phyloP scores from a whole-genome alignment of 1,140 invertebrate species.

The Bombus consobrinus region DNA sequence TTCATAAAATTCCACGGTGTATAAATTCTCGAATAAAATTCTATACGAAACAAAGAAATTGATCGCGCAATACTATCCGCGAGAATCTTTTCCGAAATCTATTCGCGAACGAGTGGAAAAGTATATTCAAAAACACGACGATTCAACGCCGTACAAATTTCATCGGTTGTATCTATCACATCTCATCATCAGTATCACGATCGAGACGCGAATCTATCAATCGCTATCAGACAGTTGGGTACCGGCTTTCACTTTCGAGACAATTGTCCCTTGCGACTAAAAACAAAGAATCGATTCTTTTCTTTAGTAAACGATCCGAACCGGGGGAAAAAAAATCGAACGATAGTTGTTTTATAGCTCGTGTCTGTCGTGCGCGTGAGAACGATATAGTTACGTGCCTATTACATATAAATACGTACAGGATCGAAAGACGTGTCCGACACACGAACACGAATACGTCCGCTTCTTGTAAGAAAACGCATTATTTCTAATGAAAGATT shows the following conservation, averaged over 20 bases:
- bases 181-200: not conserved
- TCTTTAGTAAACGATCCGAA: not conserved
- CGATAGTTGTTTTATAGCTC: not conserved
- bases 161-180: too few relatives aligned
- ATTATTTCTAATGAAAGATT: constrained; percentile 71
- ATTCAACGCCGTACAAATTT: too few relatives aligned
- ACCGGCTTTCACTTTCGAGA: not conserved
- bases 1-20: too few relatives aligned
- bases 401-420: constrained; percentile 5
- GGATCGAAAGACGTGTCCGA: constrained; percentile 10
- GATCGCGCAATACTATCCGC: not conserved
- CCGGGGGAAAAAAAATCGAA: not conserved
- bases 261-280: not conserved
- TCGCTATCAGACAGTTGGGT: not conserved
- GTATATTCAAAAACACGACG: too few relatives aligned
- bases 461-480: constrained; percentile 66
- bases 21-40: too few relatives aligned
- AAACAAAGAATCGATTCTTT: not conserved
- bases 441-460: constrained; percentile 19
- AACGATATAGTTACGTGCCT: not conserved
- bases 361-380: not conserved
- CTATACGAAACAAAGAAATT: too few relatives aligned
- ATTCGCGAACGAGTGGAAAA: not conserved
- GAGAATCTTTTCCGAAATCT: not conserved
- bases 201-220: not conserved